Conservation (phyloP, 2,113 vertebrate genomes). For the Panurus biarmicus region DNA sequence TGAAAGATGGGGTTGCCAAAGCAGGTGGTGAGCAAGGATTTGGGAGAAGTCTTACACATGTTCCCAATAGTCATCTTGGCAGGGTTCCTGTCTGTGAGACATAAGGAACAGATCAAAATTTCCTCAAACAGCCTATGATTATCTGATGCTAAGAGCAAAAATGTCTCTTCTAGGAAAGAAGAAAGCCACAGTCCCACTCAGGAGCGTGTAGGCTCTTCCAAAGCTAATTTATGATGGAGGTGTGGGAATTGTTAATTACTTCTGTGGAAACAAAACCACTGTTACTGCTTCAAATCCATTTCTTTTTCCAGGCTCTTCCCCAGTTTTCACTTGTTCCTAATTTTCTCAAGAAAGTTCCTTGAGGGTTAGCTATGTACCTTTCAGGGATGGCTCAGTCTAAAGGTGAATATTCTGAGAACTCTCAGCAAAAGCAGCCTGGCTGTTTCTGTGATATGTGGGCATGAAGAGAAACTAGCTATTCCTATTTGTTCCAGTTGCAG, state of each 20-base stretch:
- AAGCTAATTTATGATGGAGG: not conserved
- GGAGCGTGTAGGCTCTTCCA: not conserved
- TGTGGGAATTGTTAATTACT: not conserved
- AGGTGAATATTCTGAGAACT: not conserved
- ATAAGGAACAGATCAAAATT: not conserved
- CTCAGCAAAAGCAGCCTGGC: not conserved
- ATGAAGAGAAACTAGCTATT: not conserved
- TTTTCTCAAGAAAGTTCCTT: not conserved
- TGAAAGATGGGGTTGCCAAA: not conserved
- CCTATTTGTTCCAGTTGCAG: not conserved
- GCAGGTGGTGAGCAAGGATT: not conserved
- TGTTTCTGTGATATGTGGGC: not conserved
- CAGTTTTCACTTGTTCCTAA: not conserved
- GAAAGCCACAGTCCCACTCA: not conserved
- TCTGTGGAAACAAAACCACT: not conserved
- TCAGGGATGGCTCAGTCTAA: not conserved
- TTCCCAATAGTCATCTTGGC: fast-evolving
- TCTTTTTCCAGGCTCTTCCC: not conserved
- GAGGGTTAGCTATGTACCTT: not conserved
- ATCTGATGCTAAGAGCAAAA: not conserved
- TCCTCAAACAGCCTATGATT: not conserved
- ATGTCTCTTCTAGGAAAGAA: not conserved
- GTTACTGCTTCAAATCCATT: fast-evolving
- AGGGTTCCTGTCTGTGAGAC: not conserved
- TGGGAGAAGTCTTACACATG: not conserved